These are phyloP conservation scores for Cyphotilapia sp. DNA, from an alignment of 2,113 vertebrate species.

Conservation along the genomic window DNA sequence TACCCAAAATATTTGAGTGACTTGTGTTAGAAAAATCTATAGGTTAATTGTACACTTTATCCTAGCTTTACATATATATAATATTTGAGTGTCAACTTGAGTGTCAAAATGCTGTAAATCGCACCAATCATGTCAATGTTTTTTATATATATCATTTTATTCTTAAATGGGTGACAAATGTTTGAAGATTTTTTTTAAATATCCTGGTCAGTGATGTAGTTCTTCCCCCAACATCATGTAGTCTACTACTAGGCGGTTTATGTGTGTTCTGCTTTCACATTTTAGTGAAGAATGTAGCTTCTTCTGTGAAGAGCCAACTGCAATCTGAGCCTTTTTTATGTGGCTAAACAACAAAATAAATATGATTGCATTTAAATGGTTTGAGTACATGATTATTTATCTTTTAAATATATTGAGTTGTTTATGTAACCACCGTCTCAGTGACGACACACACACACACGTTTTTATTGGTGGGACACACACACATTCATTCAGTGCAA, in stretches of 20 bases:
- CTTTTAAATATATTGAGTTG: conserved; percentile 7
- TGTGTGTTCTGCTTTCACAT: conserved; percentile 64
- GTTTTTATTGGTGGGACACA: conserved; percentile 7
- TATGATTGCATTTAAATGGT: conserved; percentile 37
- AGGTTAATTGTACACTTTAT: background rate
- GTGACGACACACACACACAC: background rate
- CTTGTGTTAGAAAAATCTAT: background rate
- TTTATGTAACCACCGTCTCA: background rate
- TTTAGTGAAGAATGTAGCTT: conserved; percentile 71
- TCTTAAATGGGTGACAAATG: background rate
- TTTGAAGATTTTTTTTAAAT: background rate
- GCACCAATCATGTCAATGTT: background rate
- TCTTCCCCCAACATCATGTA: background rate
- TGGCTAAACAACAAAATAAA: conserved; percentile 65
- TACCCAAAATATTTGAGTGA: background rate
- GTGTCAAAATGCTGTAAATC: background rate
- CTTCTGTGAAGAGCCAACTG: conserved; percentile 77
- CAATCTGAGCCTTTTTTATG: conserved; percentile 63
- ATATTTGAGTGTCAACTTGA: background rate
- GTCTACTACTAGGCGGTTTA: background rate
- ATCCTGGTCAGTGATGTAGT: background rate
- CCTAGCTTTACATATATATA: background rate
- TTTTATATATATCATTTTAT: background rate
- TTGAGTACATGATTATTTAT: background rate
- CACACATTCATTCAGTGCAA: conserved; percentile 7